Evolutionary conservation across 1,140 invertebrate genomes (phyloP).

Genomic region (Penaeus vannamei): DNA sequence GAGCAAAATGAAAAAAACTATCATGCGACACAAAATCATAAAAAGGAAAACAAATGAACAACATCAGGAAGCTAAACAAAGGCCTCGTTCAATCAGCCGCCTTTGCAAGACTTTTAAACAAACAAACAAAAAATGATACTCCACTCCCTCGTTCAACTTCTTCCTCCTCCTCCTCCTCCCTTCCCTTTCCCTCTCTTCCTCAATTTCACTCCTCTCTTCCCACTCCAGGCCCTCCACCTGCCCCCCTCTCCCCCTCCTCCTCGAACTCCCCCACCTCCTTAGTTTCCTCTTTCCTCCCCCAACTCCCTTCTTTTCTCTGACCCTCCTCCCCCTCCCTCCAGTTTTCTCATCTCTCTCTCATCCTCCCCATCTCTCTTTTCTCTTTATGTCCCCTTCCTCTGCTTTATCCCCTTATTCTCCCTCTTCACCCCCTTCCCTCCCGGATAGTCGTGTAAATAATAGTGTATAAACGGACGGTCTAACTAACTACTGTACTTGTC

Average conservation of each 20-base stretch:
- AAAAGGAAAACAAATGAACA: neutral
- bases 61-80: neutral
- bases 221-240: neutral
- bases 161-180: too few relatives aligned
- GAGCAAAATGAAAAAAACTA: neutral
- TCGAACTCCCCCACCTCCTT: neutral
- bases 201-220: too few relatives aligned
- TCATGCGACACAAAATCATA: neutral
- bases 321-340: constrained; percentile 9
- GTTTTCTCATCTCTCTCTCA: neutral
- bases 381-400: too few relatives aligned
- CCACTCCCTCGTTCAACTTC: constrained; percentile 1
- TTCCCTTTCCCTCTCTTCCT: too few relatives aligned
- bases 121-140: too few relatives aligned
- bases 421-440: too few relatives aligned
- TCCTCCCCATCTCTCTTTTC: too few relatives aligned
- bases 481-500: too few relatives aligned
- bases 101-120: neutral
- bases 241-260: constrained; percentile 24
- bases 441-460: too few relatives aligned
- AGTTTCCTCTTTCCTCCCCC: neutral
- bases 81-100: constrained; percentile 2
- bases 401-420: too few relatives aligned
- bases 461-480: too few relatives aligned
- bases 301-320: neutral